Percentiles rank a stretch among this genome's conserved stretches.
Evolutionary conservation across 2,113 vertebrate species (phyloP).

Genomic region (Paratilapia polleni): DNA sequence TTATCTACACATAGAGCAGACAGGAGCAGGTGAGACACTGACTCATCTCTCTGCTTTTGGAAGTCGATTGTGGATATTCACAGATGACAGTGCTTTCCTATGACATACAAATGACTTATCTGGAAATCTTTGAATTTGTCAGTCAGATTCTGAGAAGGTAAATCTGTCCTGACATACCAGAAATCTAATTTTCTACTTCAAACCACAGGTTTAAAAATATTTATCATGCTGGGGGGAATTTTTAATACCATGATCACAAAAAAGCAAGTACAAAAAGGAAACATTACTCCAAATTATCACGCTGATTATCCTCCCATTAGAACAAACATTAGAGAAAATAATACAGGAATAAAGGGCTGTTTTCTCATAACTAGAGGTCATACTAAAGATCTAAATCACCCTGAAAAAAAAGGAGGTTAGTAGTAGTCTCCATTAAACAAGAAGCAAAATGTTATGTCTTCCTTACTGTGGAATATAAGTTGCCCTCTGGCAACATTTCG

Average conservation of each 20-base stretch:
- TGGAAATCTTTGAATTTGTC: not conserved
- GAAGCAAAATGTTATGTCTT: not conserved
- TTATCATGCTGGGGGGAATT: not conserved
- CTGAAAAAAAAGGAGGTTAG: not conserved
- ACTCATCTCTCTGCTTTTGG: not conserved
- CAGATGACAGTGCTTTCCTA: not conserved
- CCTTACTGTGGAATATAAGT: constrained; percentile 87
- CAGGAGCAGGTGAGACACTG: not conserved
- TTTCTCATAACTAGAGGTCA: not conserved
- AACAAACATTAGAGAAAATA: not conserved
- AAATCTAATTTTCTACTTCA: not conserved
- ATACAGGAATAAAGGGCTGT: not conserved
- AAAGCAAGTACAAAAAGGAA: not conserved
- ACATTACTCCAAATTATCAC: not conserved
- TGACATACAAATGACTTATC: constrained; percentile 2
- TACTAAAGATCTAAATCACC: not conserved
- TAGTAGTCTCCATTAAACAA: not conserved
- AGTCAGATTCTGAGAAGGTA: not conserved
- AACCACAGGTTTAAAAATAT: constrained; percentile 1
- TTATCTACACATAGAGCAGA: not conserved
- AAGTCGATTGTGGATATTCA: not conserved
- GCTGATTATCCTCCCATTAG: not conserved
- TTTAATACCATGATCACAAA: constrained; percentile 24
- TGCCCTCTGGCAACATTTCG: constrained; percentile 84
- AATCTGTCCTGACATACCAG: not conserved